A percentile compares a stretch with the other conserved stretches of the same genome.
These are phyloP conservation scores for Eristalinus aeneus DNA, from an alignment of 2,888 invertebrate species.

Conservation along the genomic window DNA sequence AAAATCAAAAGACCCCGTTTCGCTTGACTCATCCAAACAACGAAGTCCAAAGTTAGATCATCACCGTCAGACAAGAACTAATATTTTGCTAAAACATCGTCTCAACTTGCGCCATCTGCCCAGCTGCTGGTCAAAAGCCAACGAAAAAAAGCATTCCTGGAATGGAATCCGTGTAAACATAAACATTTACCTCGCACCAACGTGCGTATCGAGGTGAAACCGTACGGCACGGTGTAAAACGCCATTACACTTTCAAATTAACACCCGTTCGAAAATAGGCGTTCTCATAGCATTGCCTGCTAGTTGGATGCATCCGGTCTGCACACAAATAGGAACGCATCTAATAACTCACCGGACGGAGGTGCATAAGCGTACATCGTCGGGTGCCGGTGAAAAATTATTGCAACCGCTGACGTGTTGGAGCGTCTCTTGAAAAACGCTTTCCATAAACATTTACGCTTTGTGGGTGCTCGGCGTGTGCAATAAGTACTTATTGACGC, in stretches of 20 bases:
- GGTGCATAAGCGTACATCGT: background rate
- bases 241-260: conserved; percentile 15
- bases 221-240: conserved; percentile 18
- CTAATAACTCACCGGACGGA: conserved; percentile 19
- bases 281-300: background rate
- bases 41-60: conserved; percentile 8
- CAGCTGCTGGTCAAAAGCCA: conserved; percentile 43
- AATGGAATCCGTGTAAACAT: conserved; percentile 43
- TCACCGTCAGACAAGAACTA: conserved; percentile 15
- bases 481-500: conserved; percentile 45
- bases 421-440: conserved; percentile 27
- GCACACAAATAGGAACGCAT: background rate
- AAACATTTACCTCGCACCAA: conserved; percentile 29
- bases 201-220: conserved; percentile 31
- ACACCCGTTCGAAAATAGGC: conserved; percentile 41
- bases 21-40: conserved; percentile 31
- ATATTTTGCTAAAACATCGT: conserved; percentile 52
- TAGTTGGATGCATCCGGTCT: conserved; percentile 21
- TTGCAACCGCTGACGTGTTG: conserved; percentile 27
- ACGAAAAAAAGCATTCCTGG: conserved; percentile 18
- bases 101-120: conserved; percentile 39
- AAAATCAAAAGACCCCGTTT: background rate
- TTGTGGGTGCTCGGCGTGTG: background rate
- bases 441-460: conserved; percentile 47
- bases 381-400: conserved; percentile 31